Conservation (phyloP, 92 coral and sea anemone genomes). For the Epizoanthus ramosus region DNA sequence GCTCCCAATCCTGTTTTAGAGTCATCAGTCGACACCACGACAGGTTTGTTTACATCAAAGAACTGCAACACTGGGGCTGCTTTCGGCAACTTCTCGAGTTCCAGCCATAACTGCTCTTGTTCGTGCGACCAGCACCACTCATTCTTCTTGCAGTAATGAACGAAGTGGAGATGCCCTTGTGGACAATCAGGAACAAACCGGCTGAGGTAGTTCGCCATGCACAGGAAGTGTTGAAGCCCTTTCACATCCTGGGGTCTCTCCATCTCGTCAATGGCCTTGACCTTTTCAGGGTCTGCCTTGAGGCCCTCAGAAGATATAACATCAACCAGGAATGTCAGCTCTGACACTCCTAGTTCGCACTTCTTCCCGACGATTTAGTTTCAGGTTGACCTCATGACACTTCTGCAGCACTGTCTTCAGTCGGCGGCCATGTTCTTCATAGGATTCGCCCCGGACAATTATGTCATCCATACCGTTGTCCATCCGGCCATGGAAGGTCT, state of each 20-base stretch:
- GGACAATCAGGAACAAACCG: slow-evolving; percentile 35
- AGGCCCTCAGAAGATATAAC: slow-evolving; percentile 23
- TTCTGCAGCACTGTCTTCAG: slow-evolving; percentile 31
- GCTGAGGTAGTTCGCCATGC: slow-evolving; percentile 24
- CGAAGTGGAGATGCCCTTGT: slow-evolving; percentile 33
- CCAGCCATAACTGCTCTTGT: slow-evolving; percentile 25
- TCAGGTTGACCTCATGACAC: slow-evolving; percentile 39
- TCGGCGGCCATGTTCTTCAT: slow-evolving; percentile 28
- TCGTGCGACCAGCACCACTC: slow-evolving; percentile 36
- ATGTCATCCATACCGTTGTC: slow-evolving; percentile 59
- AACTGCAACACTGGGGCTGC: slow-evolving; percentile 40
- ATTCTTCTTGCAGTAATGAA: slow-evolving; percentile 6
- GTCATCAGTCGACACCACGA: slow-evolving; percentile 25
- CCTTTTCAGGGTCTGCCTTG: slow-evolving; percentile 40
- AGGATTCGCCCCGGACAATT: slow-evolving; percentile 28
- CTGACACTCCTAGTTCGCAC: slow-evolving; percentile 9
- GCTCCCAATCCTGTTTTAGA: slow-evolving; percentile 43
- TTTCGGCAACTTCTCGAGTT: slow-evolving; percentile 25
- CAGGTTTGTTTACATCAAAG: slow-evolving; percentile 25
- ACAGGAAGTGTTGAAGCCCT: not conserved
- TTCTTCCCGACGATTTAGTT: slow-evolving; percentile 25
- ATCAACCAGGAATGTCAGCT: slow-evolving; percentile 38
- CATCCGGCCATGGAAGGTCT: slow-evolving; percentile 53
- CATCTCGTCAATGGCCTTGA: slow-evolving; percentile 8
- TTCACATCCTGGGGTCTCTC: not conserved